Evolutionary conservation across 1,140 invertebrate species (phyloP).

Genomic region (honey bee (Apis mellifera)): Amel_HAv3.1 CM009936.2:10061001-10061500

Average conservation of each 20-base stretch:
- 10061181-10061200: constrained; percentile 45
- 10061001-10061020: not conserved
- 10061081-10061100: not conserved
- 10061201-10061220: constrained; percentile 40
- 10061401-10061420: not conserved
- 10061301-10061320: not conserved
- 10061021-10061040: not conserved
- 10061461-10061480: too few species aligned
- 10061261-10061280: constrained; percentile 21
- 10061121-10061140: constrained; percentile 44
- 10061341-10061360: not conserved
- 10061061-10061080: constrained; percentile 52
- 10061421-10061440: too few species aligned
- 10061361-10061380: constrained; percentile 6
- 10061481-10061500: too few species aligned
- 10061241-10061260: constrained; percentile 16
- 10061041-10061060: not conserved
- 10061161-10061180: constrained; percentile 34
- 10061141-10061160: constrained; percentile 44
- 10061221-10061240: not conserved
- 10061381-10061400: not conserved
- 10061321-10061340: not conserved
- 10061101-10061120: constrained; percentile 27
- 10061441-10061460: not conserved
- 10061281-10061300: constrained; percentile 28